Base-by-base conservation (phyloP, 1,140 invertebrate genomes). In the Eumeta japonica region DNA sequence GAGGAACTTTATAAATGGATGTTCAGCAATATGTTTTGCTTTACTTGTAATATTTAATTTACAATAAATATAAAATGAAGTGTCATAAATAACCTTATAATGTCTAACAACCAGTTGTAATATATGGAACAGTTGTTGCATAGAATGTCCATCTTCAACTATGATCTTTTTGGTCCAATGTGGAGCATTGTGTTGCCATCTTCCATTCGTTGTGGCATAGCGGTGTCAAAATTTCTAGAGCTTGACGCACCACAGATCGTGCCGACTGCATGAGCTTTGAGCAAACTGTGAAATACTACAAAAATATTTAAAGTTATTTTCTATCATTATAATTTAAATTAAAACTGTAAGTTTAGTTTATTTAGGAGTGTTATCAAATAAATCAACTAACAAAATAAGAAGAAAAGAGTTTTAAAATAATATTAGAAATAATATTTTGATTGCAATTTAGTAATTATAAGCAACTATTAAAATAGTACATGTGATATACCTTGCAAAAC, bases 121-220 rank as follows among this genome's bases (percentile, higher is more conserved):
- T 45, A 98, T 95, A 59, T 99, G 96, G 42, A 94, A 93, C 2
- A 98, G 72, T 63, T 98, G 95, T 43, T 92, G 90, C 74, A 96
- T 88, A 0, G 91, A 92, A 67, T 98, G 93, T 0, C 94, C 94
- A 66, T 99, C 96, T 63, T 99, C 97, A 0, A 97, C 89, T 16
- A 98, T 94, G 17, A 98, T 97, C 74, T 98, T 98, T 72, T 98
- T 98, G 1, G 96, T 98, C 92, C 94, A 97, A 58, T 97, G 92
- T 0, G 92, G 2, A 99, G 70, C 91, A 97, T 95, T 2, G 87
- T 92, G 70, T 98, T 93, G 9, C 94, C 96, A 74, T 98, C 92
- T 62, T 97, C 90, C 91, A 98, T 95, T 37, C 94, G 79, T 3
- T 89, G 82, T 1, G 95, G 94, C 85, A 99, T 92, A 0, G 94